Evolutionary conservation across 2,113 vertebrate species (phyloP).

Genomic region (Nothoprocta pentlandii): DNA sequence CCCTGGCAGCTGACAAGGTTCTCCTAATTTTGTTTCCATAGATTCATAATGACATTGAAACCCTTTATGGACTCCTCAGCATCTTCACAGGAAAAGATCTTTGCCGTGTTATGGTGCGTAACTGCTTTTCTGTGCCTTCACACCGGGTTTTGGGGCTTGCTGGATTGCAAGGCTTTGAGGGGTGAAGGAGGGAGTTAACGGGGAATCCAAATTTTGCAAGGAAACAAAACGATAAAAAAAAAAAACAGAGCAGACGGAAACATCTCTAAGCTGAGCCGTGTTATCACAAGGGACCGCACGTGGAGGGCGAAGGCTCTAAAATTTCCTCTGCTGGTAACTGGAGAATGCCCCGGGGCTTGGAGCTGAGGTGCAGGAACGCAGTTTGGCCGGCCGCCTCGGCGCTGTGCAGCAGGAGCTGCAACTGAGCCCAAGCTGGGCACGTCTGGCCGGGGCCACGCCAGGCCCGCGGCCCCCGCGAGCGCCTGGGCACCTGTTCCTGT

Average conservation of each 20-base stretch:
- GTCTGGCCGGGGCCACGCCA: background rate
- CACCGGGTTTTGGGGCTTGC: background rate
- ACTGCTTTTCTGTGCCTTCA: background rate
- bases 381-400: background rate
- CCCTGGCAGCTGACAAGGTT: background rate
- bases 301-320: slow-evolving; percentile 18
- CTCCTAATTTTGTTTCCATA: slow-evolving; percentile 53
- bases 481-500: background rate
- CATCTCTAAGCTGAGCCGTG: background rate
- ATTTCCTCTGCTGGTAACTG: background rate
- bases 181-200: background rate
- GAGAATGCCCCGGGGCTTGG: background rate
- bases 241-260: background rate
- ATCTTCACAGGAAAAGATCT: slow-evolving; percentile 85
- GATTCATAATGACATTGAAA: slow-evolving; percentile 88
- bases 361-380: background rate
- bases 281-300: background rate
- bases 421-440: background rate
- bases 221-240: background rate
- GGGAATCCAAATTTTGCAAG: background rate
- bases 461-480: background rate
- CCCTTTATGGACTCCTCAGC: slow-evolving; percentile 79
- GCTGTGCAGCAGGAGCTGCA: background rate
- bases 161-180: background rate
- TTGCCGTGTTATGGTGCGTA: slow-evolving; percentile 88